Evolutionary conservation across 2,113 vertebrate genomes (phyloP), one percentile per base, ranked within the genome.

Genomic region (Morone chrysops): DNA sequence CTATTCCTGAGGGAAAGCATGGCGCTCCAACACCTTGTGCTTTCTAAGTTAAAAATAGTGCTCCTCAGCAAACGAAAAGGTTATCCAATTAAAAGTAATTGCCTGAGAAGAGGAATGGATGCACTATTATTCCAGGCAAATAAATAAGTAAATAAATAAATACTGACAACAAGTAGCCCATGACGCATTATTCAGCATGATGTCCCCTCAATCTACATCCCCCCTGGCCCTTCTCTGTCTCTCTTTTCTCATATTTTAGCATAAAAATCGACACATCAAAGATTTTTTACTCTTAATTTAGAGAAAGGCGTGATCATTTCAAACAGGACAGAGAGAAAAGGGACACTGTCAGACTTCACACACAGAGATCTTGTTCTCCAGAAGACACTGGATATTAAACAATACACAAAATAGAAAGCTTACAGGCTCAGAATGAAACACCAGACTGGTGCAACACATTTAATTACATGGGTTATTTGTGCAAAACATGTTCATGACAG

Each of bases 21-120:
- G 70, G 73, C 25, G 25, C 84, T 71, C 54, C 73, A 76, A 75
- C 89, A 90, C 81, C 87, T 89, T 69, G 65, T 2, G 63, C 80
- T 81, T 91, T 88, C 89, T 63, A 77, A 83, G 90, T 88, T 90
- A 92, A 92, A 92, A 92, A 93, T 92, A 92, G 87, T 78, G 68
- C 57, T 86, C 72, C 78, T 84, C 78, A 70, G 83, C 72, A 87
- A 93, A 88, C 36, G 54, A 87, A 92, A 91, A 92, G 91, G 90
- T 92, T 94, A 91, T 86, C 91, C 90, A 93, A 93, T 93, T 93
- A 93, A 93, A 93, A 92, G 91, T 93, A 92, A 93, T 92, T 93
- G 92, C 89, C 78, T 54, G 75, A 70, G 71, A 89, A 86, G 78
- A 73, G 82, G 69, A 87, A 72, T 72, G 47, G 77, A 78, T 72